These are phyloP conservation scores for Melanostoma scalare DNA, from an alignment of 2,888 invertebrate species.

Conservation along the genomic window DNA sequence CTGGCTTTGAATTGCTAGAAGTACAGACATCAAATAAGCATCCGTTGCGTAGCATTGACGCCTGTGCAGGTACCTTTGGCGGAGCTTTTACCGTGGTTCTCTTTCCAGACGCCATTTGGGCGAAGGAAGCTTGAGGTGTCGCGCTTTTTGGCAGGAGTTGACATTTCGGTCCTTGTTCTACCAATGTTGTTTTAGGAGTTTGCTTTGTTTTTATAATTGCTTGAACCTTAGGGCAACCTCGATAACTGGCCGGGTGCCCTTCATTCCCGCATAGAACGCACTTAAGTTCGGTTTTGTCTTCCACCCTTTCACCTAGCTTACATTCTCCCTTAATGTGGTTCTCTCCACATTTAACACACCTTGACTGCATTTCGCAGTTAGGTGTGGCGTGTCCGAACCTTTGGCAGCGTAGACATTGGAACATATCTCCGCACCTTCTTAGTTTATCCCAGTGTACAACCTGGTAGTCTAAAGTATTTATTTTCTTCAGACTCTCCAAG, in stretches of 20 bases:
- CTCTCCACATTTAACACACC: constrained; percentile 4
- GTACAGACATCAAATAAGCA: constrained; percentile 1
- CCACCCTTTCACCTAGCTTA: constrained; percentile 1
- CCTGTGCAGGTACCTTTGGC: neutral
- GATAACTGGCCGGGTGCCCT: neutral
- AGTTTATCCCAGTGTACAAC: constrained; percentile 10
- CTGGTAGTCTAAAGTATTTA: neutral
- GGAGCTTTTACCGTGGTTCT: neutral
- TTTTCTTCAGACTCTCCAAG: constrained; percentile 4
- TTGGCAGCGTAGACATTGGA: constrained; percentile 19
- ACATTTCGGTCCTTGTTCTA: neutral
- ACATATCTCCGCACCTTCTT: neutral
- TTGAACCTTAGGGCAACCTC: constrained; percentile 11
- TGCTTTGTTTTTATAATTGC: neutral
- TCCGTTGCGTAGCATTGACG: neutral
- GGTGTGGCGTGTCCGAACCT: no score
- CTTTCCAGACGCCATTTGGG: neutral
- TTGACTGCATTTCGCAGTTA: constrained; percentile 24
- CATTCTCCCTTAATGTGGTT: constrained; percentile 22
- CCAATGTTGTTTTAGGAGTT: no score
- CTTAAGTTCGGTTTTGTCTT: constrained; percentile 2
- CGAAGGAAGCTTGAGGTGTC: no score
- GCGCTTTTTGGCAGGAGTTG: neutral
- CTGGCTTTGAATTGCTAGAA: constrained; percentile 48
- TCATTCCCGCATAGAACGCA: constrained; percentile 14